Evolutionary conservation across 2,797 vertebrate species (phyloP).

Genomic region (Helarctos malayanus): DNA sequence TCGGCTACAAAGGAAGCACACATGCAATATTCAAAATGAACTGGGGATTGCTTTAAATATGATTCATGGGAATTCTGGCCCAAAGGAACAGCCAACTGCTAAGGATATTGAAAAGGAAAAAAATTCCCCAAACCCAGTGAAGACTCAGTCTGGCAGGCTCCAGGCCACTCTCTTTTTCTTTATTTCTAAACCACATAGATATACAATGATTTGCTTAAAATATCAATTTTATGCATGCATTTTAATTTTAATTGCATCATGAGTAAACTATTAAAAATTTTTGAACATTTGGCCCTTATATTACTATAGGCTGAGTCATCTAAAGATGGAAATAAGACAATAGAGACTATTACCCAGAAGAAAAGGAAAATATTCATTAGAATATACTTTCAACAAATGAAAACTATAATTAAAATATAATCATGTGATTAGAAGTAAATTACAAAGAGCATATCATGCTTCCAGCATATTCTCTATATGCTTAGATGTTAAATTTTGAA

Average conservation of each 20-base stretch:
- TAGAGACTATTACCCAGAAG: not conserved
- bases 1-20: not conserved
- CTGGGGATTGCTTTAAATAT: not conserved
- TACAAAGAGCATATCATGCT: slow-evolving; percentile 72
- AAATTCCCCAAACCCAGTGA: not conserved
- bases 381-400: slow-evolving; percentile 74
- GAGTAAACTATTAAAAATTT: slow-evolving; percentile 38
- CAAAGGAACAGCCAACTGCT: not conserved
- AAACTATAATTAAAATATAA: slow-evolving; percentile 81
- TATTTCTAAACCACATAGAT: slow-evolving; percentile 8
- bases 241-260: slow-evolving; percentile 66
- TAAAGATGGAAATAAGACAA: slow-evolving; percentile 52
- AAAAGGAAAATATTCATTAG: not conserved
- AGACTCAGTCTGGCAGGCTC: not conserved
- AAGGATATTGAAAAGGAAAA: not conserved
- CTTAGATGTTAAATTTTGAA: slow-evolving; percentile 84
- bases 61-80: not conserved
- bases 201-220: slow-evolving; percentile 36
- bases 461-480: slow-evolving; percentile 43
- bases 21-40: not conserved
- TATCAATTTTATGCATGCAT: slow-evolving; percentile 45
- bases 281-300: slow-evolving; percentile 54
- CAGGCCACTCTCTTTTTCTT: not conserved
- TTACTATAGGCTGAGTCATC: slow-evolving; percentile 53
- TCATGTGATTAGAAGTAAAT: slow-evolving; percentile 76